These are phyloP conservation scores for Sclerurus mexicanus DNA, from an alignment of 2,113 vertebrate species.

Conservation along the genomic window DNA sequence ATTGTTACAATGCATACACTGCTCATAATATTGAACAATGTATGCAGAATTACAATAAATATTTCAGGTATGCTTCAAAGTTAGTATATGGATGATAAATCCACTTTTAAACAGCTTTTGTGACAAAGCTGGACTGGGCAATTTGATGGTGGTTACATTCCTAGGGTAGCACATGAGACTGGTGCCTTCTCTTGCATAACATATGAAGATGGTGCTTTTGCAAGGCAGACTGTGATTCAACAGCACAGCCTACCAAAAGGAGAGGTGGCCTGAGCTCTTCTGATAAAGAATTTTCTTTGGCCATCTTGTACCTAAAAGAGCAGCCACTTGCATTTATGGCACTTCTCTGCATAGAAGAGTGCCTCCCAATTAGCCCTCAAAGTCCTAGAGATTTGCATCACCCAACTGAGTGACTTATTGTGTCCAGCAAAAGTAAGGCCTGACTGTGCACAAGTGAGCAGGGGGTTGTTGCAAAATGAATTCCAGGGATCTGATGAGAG, in stretches of 20 bases:
- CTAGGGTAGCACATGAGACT: rapidly evolving
- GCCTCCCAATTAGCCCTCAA: not conserved
- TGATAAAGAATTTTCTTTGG: not conserved
- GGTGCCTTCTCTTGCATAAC: not conserved
- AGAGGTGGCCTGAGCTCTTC: not conserved
- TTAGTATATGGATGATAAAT: not conserved
- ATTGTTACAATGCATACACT: not conserved
- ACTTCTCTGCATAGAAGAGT: not conserved
- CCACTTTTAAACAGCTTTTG: not conserved
- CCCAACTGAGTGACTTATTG: not conserved
- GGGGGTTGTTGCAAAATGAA: not conserved
- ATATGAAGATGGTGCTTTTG: rapidly evolving
- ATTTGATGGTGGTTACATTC: not conserved
- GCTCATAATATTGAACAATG: not conserved
- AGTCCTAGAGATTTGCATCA: not conserved
- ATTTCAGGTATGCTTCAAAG: not conserved
- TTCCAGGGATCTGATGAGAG: not conserved
- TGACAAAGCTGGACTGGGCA: not conserved
- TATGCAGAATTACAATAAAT: not conserved
- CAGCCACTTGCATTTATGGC: not conserved
- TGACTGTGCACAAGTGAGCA: not conserved
- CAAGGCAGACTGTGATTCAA: not conserved
- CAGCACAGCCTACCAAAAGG: not conserved
- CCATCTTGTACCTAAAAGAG: not conserved
- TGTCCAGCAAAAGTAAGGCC: not conserved